phyloP scores from a whole-genome alignment of 2,113 vertebrate genomes.

The Manacus vitellinus region DNA sequence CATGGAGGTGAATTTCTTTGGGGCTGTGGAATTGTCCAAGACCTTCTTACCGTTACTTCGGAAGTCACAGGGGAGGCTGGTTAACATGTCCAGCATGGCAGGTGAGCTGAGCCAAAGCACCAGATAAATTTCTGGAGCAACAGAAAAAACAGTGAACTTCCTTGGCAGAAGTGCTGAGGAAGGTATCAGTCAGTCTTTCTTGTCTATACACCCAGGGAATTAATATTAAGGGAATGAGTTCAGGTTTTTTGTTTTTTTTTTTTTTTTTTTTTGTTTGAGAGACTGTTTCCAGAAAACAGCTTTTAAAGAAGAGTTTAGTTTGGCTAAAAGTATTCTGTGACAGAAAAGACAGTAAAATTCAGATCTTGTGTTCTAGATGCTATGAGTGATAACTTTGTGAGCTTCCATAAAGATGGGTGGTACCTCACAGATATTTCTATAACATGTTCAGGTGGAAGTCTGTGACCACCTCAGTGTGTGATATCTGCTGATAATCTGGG shows the following conservation, averaged over 20 bases:
- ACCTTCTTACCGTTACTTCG: constrained; percentile 83
- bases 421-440: background rate
- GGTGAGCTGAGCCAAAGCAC: constrained; percentile 67
- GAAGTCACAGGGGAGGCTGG: constrained; percentile 80
- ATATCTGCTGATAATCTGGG: background rate
- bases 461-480: background rate
- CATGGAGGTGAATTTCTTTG: constrained; percentile 89
- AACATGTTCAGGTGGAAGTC: background rate
- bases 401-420: background rate
- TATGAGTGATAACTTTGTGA: background rate
- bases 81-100: constrained; percentile 85
- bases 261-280: background rate
- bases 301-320: background rate
- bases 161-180: background rate
- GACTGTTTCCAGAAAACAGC: background rate
- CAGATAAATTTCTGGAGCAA: background rate
- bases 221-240: background rate
- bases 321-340: background rate
- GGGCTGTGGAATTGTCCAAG: constrained; percentile 80
- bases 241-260: background rate
- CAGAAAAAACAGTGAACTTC: background rate
- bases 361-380: background rate
- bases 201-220: background rate
- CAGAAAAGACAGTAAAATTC: background rate
- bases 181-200: background rate